These are phyloP conservation scores for Myiagra hebetior DNA, from an alignment of 2,113 vertebrate genomes.

Conservation along the genomic window DNA sequence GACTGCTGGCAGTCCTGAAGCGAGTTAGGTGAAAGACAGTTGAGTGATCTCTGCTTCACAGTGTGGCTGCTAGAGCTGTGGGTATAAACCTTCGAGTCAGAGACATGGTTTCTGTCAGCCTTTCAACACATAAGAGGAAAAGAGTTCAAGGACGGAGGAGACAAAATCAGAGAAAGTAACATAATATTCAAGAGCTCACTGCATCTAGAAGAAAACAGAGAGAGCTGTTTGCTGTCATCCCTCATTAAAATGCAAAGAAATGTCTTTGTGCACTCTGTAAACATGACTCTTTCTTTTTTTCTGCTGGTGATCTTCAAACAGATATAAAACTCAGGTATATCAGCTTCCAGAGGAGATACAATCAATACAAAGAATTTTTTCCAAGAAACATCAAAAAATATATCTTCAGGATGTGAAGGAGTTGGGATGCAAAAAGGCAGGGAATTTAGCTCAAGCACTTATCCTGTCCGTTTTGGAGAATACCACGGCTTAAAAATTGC, in stretches of 20 bases:
- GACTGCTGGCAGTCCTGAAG: neutral
- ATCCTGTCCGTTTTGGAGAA: neutral
- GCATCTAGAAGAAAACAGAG: neutral
- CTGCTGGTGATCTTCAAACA: neutral
- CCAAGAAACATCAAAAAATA: neutral
- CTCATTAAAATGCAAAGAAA: neutral
- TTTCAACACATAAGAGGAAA: neutral
- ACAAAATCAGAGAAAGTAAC: neutral
- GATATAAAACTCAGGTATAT: neutral
- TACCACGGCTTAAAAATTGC: neutral
- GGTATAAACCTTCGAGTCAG: neutral
- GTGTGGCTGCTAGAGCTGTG: neutral
- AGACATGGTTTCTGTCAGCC: neutral
- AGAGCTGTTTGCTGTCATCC: neutral
- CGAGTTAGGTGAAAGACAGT: neutral
- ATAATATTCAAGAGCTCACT: neutral
- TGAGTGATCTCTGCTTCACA: neutral
- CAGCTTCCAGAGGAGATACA: neutral
- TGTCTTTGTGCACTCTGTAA: neutral
- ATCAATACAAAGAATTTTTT: neutral
- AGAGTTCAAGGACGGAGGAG: neutral
- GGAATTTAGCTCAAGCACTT: neutral
- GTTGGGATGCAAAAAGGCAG: neutral
- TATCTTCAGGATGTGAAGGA: neutral
- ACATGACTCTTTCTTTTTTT: neutral